A percentile compares a stretch with the other conserved stretches of the same genome.
These are phyloP conservation scores for Tenualosa ilisha DNA, from an alignment of 2,797 vertebrate genomes.

Conservation along the genomic window DNA sequence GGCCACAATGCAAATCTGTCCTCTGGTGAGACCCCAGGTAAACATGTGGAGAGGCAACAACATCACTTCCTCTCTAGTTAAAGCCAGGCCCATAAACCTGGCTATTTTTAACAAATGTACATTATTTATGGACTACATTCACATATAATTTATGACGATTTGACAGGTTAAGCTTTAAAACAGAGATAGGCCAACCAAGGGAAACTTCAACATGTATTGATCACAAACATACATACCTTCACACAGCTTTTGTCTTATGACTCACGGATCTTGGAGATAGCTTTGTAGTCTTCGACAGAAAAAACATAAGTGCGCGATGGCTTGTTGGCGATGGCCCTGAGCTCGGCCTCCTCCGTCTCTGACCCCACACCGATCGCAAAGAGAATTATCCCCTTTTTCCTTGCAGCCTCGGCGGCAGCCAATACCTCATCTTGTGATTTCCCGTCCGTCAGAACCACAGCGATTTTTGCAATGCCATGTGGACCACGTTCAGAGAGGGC, in stretches of 20 bases:
- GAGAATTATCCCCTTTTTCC: conserved; percentile 89
- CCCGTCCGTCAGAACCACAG: conserved; percentile 94
- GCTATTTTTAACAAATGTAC: conserved; percentile 5
- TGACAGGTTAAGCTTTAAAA: neutral
- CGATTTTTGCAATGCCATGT: conserved; percentile 85
- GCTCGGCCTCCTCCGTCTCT: conserved; percentile 85
- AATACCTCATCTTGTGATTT: conserved; percentile 95
- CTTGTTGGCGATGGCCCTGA: conserved; percentile 93
- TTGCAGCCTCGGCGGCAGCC: conserved; percentile 86
- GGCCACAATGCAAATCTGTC: conserved; percentile 27
- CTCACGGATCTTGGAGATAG: conserved; percentile 92
- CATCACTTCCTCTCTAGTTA: neutral
- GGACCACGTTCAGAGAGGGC: conserved; percentile 86
- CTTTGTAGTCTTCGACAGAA: conserved; percentile 94
- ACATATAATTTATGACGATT: neutral
- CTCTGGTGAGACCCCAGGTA: conserved; percentile 1
- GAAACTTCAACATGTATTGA: conserved; percentile 5
- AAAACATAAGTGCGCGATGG: conserved; percentile 93
- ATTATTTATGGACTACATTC: neutral
- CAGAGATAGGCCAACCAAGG: neutral
- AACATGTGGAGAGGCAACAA: conserved; percentile 10
- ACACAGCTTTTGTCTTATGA: conserved; percentile 97
- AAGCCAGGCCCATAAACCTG: neutral
- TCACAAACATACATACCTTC: conserved; percentile 81
- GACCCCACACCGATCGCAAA: conserved; percentile 95